phyloP scores from a whole-genome alignment of 2,888 invertebrate genomes.

The Diarsia brunnea region DNA sequence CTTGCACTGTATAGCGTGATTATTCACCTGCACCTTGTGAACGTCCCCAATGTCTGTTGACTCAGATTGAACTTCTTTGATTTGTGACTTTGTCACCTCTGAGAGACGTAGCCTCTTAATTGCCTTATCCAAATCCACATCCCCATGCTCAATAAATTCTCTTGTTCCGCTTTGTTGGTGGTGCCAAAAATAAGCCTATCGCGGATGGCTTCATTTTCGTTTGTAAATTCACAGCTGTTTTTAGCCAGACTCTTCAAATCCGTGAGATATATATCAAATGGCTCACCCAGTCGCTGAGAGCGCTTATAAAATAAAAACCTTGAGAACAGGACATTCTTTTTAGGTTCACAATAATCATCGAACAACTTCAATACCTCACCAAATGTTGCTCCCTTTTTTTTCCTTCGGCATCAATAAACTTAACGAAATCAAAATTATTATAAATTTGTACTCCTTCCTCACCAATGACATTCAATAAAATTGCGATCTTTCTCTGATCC shows the following conservation, averaged over 20 bases:
- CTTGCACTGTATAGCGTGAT: neutral
- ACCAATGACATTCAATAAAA: no score
- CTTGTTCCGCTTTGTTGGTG: neutral
- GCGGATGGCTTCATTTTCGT: neutral
- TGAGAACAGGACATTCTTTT: conserved; percentile 1
- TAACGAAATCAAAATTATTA: no score
- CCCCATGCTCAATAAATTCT: neutral
- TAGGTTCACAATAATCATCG: conserved; percentile 4
- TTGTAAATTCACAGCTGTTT: neutral
- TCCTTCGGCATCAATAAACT: neutral
- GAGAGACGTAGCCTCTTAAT: neutral
- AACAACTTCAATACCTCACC: neutral
- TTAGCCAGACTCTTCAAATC: neutral
- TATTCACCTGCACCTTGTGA: neutral
- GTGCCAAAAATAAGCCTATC: neutral
- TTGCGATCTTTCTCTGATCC: no score
- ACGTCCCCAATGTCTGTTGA: neutral
- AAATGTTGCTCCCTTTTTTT: neutral
- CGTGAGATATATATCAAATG: neutral
- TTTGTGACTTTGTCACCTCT: neutral
- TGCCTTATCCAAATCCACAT: neutral
- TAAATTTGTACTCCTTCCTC: no score
- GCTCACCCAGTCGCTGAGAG: neutral
- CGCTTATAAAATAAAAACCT: neutral
- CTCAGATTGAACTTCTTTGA: neutral